Base-by-base conservation (phyloP, 2,113 vertebrate species). In the Rhea americana region DNA sequence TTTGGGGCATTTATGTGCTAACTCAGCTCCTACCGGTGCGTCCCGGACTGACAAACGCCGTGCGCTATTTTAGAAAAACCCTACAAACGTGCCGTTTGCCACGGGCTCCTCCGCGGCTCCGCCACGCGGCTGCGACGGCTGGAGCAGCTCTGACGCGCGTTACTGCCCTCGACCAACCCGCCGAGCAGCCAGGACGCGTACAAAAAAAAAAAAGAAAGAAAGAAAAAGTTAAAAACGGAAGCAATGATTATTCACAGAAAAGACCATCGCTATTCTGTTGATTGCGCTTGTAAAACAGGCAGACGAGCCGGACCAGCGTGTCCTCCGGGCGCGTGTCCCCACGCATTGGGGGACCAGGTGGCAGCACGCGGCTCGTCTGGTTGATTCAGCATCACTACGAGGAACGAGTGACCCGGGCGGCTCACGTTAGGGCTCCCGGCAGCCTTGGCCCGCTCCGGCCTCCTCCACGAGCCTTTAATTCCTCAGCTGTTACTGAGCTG, bases 311-410 rank as follows among this genome's bases (percentile, higher is more conserved):
- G 72, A 45, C 58, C 43, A 61, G 76, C 15, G 68, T 67, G n/a
- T 67, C 72, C 56, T 72, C 87, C 13, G 77, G 87, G 74, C 91
- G 82, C 53, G 74, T 90, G 92, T 61, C 37, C 82, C 67, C 63
- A 7, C 90, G 78, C 13, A 51, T 76, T 81, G 18, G 20, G 59
- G 74, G 70, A 62, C 63, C 8, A 9, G 75, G 87, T 71, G 87
- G 91, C 92, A 95, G 85, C 83, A 37, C 77, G 66, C 89, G 53
- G 89, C 84, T 94, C 35, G 7, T 17, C 79, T 24, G 10, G 71
- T 90, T 94, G 93, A 85, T 72, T 26, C 82, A 75, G 73, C 51
- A 88, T 91, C 95, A 91, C 7, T 11, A 7, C 76, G 91, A 96
- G 90, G 67, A 91, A 96, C 83, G 87, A 10, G 41, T 43, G 9